These are phyloP conservation scores for Hemitrygon akajei DNA, from an alignment of 2,797 vertebrate genomes.

Conservation along the genomic window DNA sequence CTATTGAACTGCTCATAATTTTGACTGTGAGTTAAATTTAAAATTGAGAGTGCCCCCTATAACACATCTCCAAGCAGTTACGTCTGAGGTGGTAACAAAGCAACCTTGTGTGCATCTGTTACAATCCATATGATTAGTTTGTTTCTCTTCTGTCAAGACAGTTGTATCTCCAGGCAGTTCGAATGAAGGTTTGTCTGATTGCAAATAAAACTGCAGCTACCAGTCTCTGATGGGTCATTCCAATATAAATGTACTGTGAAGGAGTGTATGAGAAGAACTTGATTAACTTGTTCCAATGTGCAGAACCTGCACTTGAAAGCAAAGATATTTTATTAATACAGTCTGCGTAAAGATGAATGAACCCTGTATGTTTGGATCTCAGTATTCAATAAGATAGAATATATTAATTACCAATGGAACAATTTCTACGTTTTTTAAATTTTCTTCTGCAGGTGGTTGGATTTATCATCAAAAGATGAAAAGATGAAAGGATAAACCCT, in stretches of 20 bases:
- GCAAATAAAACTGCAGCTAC: not conserved
- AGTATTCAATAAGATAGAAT: not conserved
- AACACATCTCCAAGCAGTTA: not conserved
- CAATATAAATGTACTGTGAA: not conserved
- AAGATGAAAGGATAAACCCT: constrained; percentile 3
- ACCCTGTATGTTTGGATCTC: not conserved
- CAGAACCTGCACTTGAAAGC: not conserved
- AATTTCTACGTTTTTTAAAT: not conserved
- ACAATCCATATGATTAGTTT: not conserved
- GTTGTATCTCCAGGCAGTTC: not conserved
- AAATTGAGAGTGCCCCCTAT: not conserved
- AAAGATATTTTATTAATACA: not conserved
- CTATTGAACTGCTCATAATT: not conserved
- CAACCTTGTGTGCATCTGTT: not conserved
- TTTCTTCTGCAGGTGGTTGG: not conserved
- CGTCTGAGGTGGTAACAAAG: not conserved
- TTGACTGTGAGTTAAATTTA: not conserved
- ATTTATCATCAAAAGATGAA: constrained; percentile 13
- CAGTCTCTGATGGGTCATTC: not conserved
- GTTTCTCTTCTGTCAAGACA: not conserved
- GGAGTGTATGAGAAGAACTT: not conserved
- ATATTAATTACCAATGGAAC: not conserved
- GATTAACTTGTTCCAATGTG: not conserved
- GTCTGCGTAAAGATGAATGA: not conserved
- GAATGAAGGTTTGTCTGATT: not conserved